Evolutionary conservation across 2,888 invertebrate genomes (phyloP).

Genomic region (Metellina segmentata): DNA sequence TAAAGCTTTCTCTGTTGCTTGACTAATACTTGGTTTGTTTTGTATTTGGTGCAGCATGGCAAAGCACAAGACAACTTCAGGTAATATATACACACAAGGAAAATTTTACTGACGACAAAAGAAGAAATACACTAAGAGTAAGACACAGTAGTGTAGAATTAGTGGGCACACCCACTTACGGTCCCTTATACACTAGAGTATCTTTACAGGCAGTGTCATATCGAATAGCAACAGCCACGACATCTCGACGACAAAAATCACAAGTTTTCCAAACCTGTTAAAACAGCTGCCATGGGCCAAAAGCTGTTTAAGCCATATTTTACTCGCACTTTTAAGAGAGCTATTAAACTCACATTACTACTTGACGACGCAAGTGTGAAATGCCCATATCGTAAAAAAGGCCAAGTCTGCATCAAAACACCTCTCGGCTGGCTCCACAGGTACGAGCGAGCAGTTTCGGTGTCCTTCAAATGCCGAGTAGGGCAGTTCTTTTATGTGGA

Average conservation of each 20-base stretch:
- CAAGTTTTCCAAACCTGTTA: neutral
- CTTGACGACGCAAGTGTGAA: slow-evolving; percentile 12
- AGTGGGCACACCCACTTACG: too few relatives aligned
- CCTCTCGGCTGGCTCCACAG: slow-evolving; percentile 36
- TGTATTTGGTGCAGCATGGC: too few relatives aligned
- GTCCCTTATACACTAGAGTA: too few relatives aligned
- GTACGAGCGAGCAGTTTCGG: slow-evolving; percentile 50
- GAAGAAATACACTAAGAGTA: too few relatives aligned
- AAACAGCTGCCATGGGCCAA: neutral
- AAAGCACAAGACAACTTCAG: too few relatives aligned
- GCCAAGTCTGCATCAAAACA: neutral
- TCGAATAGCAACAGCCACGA: neutral
- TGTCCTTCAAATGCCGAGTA: slow-evolving; percentile 36
- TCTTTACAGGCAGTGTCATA: neutral
- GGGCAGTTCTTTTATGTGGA: slow-evolving; percentile 60
- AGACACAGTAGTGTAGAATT: too few relatives aligned
- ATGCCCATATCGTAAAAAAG: slow-evolving; percentile 31
- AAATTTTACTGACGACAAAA: too few relatives aligned
- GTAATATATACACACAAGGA: too few relatives aligned
- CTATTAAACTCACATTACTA: slow-evolving; percentile 51
- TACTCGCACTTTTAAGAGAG: slow-evolving; percentile 8
- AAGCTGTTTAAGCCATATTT: neutral
- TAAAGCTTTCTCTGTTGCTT: too few relatives aligned
- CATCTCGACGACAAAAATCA: neutral
- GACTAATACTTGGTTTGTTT: too few relatives aligned